Base-by-base conservation (phyloP, 1,140 invertebrate species). In the Bombus breviceps region DNA sequence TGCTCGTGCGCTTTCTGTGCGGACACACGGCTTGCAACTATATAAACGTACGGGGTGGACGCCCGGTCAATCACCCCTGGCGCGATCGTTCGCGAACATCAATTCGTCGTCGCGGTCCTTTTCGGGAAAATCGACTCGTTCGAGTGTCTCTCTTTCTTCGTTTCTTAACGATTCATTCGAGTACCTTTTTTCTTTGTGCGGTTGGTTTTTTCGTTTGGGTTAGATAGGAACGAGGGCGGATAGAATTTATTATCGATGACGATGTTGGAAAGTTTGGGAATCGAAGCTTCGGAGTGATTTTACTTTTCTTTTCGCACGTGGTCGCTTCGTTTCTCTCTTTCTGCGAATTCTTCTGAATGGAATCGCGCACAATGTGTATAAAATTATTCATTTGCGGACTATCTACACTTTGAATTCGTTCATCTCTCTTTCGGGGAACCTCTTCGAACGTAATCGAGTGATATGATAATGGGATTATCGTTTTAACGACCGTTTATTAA, bases 31-130 rank as follows among this genome's bases (percentile, higher is more conserved):
- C 57, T 43, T 62, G 68, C 59, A 81, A 88, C 80, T 85, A 74
- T 90, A 90, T 89, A 90, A 90, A 90, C 78, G 88, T 80, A 92
- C 86, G 91, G 89, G 92, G 92, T 93, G 90, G 91, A 92, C 86
- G 89, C 84, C 86, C 90, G 91, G 91, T 93, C 92, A 92, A 74
- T 93, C 91, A 93, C 88, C 89, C 81, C 72, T 88, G n/a, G 18
- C 37, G 41, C 79, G 43, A 74, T 66, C 43, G 32, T 32, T 18
- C 32, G 47, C 62, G 1, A 37, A 13, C 59, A 3, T 43, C 6
- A 66, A 43, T 66, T 80, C 41, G 34, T 80, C 43, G 41, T 53
- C 13, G 62, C 39, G 59, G 5, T 66, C 64, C 13, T 79, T 79
- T 64, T 66, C 37, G 37, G 28, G 32, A 59, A 77, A 32, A 37